These are phyloP conservation scores for Gibbula magus DNA, from an alignment of 2,888 invertebrate species.

Conservation along the genomic window DNA sequence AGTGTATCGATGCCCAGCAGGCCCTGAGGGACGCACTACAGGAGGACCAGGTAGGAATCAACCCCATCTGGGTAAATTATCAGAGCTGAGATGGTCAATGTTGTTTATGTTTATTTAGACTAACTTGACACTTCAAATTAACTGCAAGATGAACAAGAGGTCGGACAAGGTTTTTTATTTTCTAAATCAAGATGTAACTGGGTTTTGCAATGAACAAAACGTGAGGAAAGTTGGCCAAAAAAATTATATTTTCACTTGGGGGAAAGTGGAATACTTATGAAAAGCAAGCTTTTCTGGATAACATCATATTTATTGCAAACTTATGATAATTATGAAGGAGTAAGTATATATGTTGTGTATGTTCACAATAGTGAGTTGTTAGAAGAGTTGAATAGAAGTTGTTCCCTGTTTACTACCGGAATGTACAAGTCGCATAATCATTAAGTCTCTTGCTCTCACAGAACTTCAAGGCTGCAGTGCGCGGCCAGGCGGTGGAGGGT, in stretches of 20 bases:
- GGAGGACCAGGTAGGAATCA: conserved; percentile 76
- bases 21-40: conserved; percentile 85
- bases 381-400: no score
- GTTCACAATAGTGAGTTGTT: no score
- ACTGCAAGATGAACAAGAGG: neutral
- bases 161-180: neutral
- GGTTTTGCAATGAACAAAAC: neutral
- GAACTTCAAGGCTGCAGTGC: conserved; percentile 70
- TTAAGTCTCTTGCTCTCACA: no score
- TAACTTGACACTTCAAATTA: neutral
- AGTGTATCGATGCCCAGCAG: conserved; percentile 94
- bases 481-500: conserved; percentile 76
- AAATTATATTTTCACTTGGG: no score
- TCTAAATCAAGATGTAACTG: neutral
- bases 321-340: no score
- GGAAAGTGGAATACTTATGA: no score
- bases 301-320: no score
- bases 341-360: no score
- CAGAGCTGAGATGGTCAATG: neutral
- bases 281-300: no score
- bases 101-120: neutral
- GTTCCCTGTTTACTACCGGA: no score
- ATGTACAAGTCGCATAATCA: no score
- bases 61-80: neutral
- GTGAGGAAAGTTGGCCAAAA: no score